Percentiles rank a stretch among this genome's conserved stretches.
These are phyloP conservation scores for Oreortyx pictus DNA, from an alignment of 2,797 vertebrate genomes.

Conservation along the genomic window DNA sequence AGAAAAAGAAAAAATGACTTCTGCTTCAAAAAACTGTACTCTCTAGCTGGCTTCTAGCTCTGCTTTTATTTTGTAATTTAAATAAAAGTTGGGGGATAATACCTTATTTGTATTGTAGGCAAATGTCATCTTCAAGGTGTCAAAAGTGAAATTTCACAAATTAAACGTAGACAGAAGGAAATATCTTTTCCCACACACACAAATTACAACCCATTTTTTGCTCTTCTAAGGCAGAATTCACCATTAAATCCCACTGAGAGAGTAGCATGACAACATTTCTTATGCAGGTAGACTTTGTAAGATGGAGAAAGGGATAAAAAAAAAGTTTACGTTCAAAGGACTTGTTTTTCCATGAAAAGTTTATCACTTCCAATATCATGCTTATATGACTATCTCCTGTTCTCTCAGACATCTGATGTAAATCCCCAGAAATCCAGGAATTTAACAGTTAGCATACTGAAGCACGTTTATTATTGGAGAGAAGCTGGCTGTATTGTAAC, in stretches of 20 bases:
- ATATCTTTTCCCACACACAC: background rate
- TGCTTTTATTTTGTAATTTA: background rate
- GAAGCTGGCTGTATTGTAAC: background rate
- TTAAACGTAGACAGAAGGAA: background rate
- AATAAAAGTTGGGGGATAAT: background rate
- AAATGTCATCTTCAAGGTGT: background rate
- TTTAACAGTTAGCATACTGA: slow-evolving; percentile 5
- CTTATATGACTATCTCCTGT: background rate
- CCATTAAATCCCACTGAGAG: background rate
- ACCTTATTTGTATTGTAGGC: background rate
- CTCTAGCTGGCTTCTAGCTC: background rate
- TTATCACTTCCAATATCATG: background rate
- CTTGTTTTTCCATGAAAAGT: background rate
- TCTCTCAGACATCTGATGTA: background rate
- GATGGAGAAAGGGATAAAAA: background rate
- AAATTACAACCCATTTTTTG: background rate
- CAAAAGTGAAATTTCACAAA: background rate
- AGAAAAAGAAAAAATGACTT: background rate
- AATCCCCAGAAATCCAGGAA: background rate
- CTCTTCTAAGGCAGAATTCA: background rate
- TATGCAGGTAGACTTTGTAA: background rate
- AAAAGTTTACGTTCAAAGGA: background rate
- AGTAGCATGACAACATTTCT: background rate
- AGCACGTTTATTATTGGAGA: background rate
- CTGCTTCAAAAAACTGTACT: background rate